Conservation (phyloP, 35 echinoderm and acorn worm species). For the Lytechinus pictus region DNA sequence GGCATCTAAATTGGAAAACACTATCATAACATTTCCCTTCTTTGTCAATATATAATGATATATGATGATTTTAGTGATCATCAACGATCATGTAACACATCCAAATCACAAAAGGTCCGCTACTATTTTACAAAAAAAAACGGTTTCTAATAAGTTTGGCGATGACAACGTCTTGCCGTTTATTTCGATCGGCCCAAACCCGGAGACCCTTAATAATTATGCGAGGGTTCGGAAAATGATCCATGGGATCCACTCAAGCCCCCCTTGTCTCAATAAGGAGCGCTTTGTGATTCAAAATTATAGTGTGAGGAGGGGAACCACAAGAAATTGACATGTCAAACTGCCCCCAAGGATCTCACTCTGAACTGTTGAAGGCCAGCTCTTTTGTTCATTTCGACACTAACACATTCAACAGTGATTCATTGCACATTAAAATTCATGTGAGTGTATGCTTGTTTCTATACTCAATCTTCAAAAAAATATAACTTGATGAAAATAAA, state of each 20-base stretch:
- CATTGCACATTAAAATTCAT: neutral
- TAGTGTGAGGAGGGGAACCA: neutral
- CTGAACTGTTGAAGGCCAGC: neutral
- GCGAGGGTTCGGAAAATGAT: neutral
- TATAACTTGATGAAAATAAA: neutral
- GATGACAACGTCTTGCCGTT: neutral
- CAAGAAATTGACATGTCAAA: neutral
- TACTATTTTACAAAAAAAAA: neutral
- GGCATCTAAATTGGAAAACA: neutral
- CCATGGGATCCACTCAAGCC: neutral
- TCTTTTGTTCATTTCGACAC: slow-evolving; percentile 4
- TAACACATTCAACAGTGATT: slow-evolving; percentile 11
- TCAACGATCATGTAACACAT: no score
- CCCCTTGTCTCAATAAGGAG: neutral
- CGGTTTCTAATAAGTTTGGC: neutral
- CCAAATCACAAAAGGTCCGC: neutral
- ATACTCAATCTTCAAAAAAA: neutral
- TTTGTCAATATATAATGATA: no score
- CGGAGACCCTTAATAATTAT: neutral
- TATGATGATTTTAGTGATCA: no score
- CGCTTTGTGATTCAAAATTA: neutral
- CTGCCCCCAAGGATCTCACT: neutral
- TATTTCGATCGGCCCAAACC: neutral
- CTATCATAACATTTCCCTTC: no score
- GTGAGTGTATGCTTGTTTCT: neutral